phyloP scores from a whole-genome alignment of 2,888 invertebrate species.

The Girardia tigrina region DNA sequence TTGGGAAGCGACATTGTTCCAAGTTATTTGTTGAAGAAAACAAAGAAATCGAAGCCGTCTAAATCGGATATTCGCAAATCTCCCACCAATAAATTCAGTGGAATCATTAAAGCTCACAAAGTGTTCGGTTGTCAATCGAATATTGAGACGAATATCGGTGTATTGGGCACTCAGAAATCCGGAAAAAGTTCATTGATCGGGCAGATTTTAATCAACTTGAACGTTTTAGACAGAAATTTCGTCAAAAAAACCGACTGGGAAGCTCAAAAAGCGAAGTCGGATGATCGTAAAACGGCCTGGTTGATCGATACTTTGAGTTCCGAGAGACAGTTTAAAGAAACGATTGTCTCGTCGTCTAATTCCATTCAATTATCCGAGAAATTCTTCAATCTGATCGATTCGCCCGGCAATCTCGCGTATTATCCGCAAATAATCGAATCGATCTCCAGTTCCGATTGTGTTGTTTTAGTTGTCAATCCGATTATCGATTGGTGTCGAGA shows the following conservation, averaged over 20 bases:
- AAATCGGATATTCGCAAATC: neutral
- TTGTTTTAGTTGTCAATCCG: neutral
- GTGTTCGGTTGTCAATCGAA: neutral
- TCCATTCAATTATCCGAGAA: neutral
- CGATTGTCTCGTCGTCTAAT: neutral
- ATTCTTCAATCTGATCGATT: neutral
- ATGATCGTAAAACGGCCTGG: neutral
- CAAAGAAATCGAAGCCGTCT: neutral
- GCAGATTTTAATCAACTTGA: neutral
- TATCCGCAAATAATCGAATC: neutral
- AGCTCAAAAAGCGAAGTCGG: neutral
- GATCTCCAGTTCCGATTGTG: neutral
- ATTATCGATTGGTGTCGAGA: neutral
- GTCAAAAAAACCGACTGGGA: slow-evolving; percentile 14
- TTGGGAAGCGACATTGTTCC: neutral
- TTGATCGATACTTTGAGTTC: neutral
- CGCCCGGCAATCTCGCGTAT: neutral
- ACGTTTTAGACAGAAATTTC: neutral
- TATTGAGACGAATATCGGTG: neutral
- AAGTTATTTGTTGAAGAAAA: neutral
- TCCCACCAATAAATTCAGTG: neutral
- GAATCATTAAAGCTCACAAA: neutral
- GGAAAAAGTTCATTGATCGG: neutral
- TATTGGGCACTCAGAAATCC: neutral
- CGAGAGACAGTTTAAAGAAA: neutral